A percentile compares a stretch with the other conserved stretches of the same genome.
Conservation (phyloP, 2,797 vertebrate species). For the Dendrocincla fuliginosa region DNA sequence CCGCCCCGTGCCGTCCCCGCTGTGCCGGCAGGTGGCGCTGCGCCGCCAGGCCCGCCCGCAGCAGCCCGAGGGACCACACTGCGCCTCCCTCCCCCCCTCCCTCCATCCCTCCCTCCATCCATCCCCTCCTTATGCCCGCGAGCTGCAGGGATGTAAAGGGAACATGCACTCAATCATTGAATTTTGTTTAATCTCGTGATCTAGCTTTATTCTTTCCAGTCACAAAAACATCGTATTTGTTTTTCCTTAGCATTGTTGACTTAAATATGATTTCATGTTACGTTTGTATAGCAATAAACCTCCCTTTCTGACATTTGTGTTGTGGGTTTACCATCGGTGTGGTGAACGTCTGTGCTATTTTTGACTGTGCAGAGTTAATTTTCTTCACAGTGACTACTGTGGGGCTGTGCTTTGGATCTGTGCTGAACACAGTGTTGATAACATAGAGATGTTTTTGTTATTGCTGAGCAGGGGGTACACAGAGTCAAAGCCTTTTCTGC, state of each 20-base stretch:
- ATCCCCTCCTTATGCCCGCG: rapidly evolving
- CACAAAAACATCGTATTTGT: neutral
- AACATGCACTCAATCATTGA: rapidly evolving
- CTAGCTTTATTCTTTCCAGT: neutral
- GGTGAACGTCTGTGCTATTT: neutral
- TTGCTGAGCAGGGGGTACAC: neutral
- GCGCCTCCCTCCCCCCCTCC: too few species aligned
- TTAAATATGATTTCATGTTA: neutral
- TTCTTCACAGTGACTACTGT: neutral
- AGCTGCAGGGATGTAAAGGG: rapidly evolving
- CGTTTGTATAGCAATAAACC: too few species aligned
- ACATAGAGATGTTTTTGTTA: neutral
- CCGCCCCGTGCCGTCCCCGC: neutral
- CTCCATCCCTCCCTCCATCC: too few species aligned
- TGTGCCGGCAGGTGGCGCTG: neutral
- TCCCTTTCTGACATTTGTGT: neutral
- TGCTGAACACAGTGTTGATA: neutral
- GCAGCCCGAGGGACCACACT: too few species aligned
- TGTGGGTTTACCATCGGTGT: rapidly evolving
- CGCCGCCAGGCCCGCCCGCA: neutral
- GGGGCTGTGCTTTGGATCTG: neutral
- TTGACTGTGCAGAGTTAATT: neutral
- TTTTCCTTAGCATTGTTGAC: neutral
- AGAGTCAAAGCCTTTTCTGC: neutral
- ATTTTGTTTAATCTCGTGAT: rapidly evolving